Percentiles rank a stretch among this genome's conserved stretches.
Evolutionary conservation across 2,888 invertebrate species (phyloP).

Genomic region (Auanema sp.): DNA sequence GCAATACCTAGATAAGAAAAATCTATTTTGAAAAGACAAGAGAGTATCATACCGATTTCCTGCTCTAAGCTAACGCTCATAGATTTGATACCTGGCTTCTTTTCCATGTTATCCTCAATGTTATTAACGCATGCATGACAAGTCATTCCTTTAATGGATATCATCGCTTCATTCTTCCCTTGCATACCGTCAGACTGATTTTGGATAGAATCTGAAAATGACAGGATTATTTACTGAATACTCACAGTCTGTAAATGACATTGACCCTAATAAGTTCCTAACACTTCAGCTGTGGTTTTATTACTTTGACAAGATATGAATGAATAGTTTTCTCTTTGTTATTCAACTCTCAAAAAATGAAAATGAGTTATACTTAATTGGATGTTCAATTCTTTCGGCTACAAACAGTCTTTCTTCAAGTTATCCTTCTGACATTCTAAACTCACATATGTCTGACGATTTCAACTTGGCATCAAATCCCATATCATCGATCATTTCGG

Average conservation of each 20-base stretch:
- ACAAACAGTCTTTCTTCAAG: no score
- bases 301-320: no score
- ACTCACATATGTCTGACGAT: neutral
- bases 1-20: conserved; percentile 44
- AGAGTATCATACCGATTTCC: conserved; percentile 12
- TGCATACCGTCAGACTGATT: neutral
- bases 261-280: no score
- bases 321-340: no score
- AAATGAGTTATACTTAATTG: no score
- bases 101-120: conserved; percentile 74
- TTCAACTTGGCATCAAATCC: conserved; percentile 64
- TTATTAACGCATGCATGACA: conserved; percentile 86
- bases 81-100: conserved; percentile 71
- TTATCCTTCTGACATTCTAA: no score
- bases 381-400: no score
- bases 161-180: conserved; percentile 12
- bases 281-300: no score
- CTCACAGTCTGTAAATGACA: no score
- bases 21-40: neutral
- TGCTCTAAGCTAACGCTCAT: conserved; percentile 46
- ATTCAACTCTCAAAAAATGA: no score
- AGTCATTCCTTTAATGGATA: conserved; percentile 77
- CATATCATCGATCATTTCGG: conserved; percentile 67
- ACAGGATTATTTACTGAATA: no score
- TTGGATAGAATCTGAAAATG: conserved; percentile 2